phyloP scores from a whole-genome alignment of 1,140 invertebrate species.

The Drosophila parabipectinata region DNA sequence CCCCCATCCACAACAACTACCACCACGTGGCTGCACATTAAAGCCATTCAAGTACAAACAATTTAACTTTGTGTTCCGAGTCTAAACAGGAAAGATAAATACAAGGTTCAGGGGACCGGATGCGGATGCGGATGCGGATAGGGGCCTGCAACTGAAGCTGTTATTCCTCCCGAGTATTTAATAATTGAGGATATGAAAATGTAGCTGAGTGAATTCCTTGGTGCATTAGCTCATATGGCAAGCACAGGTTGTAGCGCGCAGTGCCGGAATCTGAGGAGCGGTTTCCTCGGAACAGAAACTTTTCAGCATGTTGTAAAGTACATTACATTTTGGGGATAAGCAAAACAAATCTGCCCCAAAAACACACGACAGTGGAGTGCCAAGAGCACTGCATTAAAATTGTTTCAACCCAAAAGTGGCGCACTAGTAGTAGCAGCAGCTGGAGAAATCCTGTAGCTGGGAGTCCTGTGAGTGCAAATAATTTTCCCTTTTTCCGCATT shows the following conservation, averaged over 20 bases:
- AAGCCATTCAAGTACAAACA: slow-evolving; percentile 50
- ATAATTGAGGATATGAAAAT: slow-evolving; percentile 78
- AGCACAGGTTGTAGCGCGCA: slow-evolving; percentile 2
- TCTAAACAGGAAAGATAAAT: slow-evolving; percentile 27
- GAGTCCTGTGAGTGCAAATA: slow-evolving; percentile 49
- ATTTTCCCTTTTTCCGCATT: slow-evolving; percentile 38
- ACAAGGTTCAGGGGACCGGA: slow-evolving; percentile 9
- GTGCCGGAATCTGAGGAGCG: slow-evolving; percentile 35
- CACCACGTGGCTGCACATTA: slow-evolving; percentile 30
- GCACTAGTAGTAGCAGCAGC: slow-evolving; percentile 11
- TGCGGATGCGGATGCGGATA: neutral
- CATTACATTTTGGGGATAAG: slow-evolving; percentile 72
- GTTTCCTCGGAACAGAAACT: slow-evolving; percentile 42
- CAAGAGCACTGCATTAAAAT: slow-evolving; percentile 61
- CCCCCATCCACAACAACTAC: slow-evolving; percentile 1
- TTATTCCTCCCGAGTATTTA: slow-evolving; percentile 55
- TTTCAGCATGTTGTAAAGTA: slow-evolving; percentile 72
- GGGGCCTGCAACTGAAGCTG: slow-evolving; percentile 36
- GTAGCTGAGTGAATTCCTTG: slow-evolving; percentile 66
- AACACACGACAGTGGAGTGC: slow-evolving; percentile 16
- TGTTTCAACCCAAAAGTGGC: slow-evolving; percentile 14
- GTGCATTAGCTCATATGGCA: slow-evolving; percentile 42
- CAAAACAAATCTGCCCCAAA: slow-evolving; percentile 71
- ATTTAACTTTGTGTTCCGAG: slow-evolving; percentile 13
- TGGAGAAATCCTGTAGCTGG: slow-evolving; percentile 11